phyloP scores from a whole-genome alignment of 2,888 invertebrate species.

The Julus scanicus region DNA sequence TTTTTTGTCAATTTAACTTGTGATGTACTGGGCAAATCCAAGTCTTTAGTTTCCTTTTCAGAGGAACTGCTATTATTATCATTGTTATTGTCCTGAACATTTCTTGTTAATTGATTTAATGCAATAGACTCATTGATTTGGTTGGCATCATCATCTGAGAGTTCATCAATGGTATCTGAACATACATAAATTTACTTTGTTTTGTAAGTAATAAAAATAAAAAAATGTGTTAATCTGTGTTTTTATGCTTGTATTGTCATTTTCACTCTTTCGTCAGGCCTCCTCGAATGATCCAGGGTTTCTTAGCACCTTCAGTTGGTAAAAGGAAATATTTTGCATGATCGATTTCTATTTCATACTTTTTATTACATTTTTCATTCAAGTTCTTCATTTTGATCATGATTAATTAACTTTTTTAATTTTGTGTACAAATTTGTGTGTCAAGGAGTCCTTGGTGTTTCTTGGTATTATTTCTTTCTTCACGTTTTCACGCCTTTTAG shows the following conservation, averaged over 20 bases:
- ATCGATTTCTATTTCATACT: no score
- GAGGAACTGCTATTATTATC: constrained; percentile 69
- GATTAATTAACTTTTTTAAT: not conserved
- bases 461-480: no score
- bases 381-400: not conserved
- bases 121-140: no score
- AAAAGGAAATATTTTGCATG: constrained; percentile 35
- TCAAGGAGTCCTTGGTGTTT: no score
- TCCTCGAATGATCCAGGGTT: constrained; percentile 3
- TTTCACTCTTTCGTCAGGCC: not conserved
- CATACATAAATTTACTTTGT: no score
- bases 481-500: no score
- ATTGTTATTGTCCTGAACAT: no score
- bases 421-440: not conserved
- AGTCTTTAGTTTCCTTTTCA: constrained; percentile 44
- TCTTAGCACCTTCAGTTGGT: constrained; percentile 44
- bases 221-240: no score
- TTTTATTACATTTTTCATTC: not conserved
- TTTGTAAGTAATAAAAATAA: no score
- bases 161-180: no score
- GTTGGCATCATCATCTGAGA: no score
- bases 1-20: constrained; percentile 57
- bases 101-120: no score
- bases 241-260: not conserved
- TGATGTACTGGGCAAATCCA: constrained; percentile 66